phyloP scores from a whole-genome alignment of 2,797 vertebrate genomes.

The Tokudaia tokunoshimensis region DNA sequence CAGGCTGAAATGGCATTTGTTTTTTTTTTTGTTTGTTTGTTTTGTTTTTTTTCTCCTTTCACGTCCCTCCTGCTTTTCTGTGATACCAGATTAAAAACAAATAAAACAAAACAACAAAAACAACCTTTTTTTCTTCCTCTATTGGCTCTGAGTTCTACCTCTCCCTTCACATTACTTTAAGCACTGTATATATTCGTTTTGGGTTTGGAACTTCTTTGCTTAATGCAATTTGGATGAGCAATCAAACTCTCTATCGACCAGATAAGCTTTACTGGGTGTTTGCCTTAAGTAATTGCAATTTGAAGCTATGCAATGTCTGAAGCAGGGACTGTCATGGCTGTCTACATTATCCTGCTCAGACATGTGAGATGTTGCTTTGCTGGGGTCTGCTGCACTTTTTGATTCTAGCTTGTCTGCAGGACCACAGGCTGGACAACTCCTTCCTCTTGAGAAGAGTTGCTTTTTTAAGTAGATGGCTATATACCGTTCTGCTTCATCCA shows the following conservation, averaged over 20 bases:
- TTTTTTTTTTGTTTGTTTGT: no score
- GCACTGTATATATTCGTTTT: conserved; percentile 18
- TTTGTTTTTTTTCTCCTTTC: conserved; percentile 67
- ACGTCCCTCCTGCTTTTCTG: conserved; percentile 53
- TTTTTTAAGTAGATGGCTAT: background rate
- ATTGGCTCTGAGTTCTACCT: background rate
- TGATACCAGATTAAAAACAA: conserved; percentile 38
- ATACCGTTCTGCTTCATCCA: conserved; percentile 49
- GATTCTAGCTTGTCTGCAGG: background rate
- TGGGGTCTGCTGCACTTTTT: background rate
- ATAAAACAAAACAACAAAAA: background rate
- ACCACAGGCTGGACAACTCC: background rate
- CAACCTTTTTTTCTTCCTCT: background rate
- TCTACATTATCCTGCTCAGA: background rate
- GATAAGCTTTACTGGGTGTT: background rate
- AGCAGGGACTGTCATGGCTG: background rate
- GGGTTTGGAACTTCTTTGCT: background rate
- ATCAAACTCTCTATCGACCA: background rate
- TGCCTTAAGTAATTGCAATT: background rate
- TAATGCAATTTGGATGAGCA: background rate
- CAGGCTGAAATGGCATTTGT: conserved; percentile 64
- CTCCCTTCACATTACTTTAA: conserved; percentile 37
- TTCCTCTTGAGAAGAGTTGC: background rate
- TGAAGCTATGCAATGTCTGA: background rate
- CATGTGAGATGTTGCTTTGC: background rate